These are phyloP conservation scores for Eulemur albifrons DNA, from an alignment of 2,797 vertebrate species.

Conservation along the genomic window DNA sequence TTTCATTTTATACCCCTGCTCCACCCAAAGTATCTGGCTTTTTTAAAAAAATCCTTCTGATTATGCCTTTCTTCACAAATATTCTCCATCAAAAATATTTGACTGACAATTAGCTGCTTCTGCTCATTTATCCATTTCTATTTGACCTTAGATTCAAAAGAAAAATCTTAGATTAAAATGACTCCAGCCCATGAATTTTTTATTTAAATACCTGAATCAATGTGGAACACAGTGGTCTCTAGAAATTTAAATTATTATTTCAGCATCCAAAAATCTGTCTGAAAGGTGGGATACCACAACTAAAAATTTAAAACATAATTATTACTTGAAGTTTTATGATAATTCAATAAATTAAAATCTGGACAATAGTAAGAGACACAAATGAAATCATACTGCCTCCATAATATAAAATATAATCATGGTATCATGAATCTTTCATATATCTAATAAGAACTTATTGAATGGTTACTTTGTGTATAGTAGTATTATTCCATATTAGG, in stretches of 20 bases:
- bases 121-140: neutral
- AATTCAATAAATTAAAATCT: neutral
- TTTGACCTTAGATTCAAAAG: neutral
- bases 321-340: neutral
- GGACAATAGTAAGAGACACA: neutral
- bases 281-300: neutral
- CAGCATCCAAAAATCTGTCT: neutral
- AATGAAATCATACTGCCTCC: neutral
- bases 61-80: neutral
- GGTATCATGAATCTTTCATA: neutral
- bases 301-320: constrained; percentile 15
- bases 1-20: neutral
- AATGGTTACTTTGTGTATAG: neutral
- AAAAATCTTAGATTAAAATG: neutral
- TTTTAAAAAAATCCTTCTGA: neutral
- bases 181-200: neutral
- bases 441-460: neutral
- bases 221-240: neutral
- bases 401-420: neutral
- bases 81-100: neutral
- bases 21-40: neutral
- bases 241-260: constrained; percentile 25
- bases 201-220: neutral
- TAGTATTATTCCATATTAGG: neutral
- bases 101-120: neutral